Percentiles rank a stretch among this genome's conserved stretches.
phyloP scores from a whole-genome alignment of 2,113 vertebrate species.

The Corythaixoides concolor region DNA sequence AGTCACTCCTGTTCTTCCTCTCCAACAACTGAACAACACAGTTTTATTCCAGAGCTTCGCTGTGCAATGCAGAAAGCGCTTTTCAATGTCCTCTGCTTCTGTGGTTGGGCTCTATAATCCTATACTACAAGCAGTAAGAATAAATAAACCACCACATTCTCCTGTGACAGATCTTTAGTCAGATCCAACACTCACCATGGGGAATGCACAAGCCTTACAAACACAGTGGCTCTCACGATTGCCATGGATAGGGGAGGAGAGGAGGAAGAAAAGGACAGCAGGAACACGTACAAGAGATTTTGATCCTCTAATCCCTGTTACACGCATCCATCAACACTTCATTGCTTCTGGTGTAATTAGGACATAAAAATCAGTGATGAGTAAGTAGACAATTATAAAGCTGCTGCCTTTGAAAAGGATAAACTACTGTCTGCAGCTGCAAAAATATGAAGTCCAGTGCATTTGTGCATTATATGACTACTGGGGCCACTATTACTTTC shows the following conservation, averaged over 20 bases:
- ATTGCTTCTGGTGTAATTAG: neutral
- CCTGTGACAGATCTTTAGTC: neutral
- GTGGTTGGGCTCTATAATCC: neutral
- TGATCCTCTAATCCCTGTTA: neutral
- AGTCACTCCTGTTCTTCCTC: neutral
- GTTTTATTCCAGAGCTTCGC: neutral
- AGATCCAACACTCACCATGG: rapidly evolving
- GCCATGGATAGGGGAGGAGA: neutral
- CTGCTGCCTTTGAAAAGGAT: neutral
- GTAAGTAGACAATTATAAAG: neutral
- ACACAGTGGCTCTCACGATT: neutral
- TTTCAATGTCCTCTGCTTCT: neutral
- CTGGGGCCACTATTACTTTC: neutral
- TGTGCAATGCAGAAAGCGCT: neutral
- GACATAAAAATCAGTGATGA: neutral
- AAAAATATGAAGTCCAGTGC: neutral
- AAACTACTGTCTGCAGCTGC: constrained; percentile 6
- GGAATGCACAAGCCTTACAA: neutral
- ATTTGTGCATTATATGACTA: neutral
- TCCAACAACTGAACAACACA: neutral
- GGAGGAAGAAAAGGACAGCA: neutral
- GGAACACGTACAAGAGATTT: neutral
- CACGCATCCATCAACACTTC: neutral
- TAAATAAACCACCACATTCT: neutral
- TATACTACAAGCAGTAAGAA: neutral